Conservation (phyloP, 2,797 vertebrate species). For the Toxotes lorentzi region DNA sequence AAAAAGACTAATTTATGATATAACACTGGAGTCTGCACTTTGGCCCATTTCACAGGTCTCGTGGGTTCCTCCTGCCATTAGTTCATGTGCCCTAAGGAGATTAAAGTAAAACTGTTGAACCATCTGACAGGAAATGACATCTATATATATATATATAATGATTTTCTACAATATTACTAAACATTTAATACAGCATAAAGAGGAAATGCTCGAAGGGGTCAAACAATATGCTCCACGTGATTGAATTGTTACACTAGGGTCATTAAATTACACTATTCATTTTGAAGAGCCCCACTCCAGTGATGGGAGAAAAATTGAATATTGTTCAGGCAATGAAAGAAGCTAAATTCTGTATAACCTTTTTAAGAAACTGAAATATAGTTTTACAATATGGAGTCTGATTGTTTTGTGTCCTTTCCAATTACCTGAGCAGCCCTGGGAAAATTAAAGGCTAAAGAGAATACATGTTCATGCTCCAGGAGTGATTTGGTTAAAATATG, state of each 20-base stretch:
- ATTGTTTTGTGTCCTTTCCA: constrained; percentile 51
- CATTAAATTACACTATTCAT: constrained; percentile 33
- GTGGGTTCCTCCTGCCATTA: constrained; percentile 41
- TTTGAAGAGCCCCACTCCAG: constrained; percentile 25
- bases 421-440: constrained; percentile 49
- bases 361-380: constrained; percentile 16
- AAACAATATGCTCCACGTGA: neutral
- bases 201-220: constrained; percentile 13
- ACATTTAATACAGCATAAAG: constrained; percentile 14
- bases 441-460: constrained; percentile 57
- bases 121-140: constrained; percentile 21
- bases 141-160: neutral
- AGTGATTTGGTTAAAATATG: constrained; percentile 71
- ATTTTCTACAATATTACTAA: constrained; percentile 9
- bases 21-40: constrained; percentile 60
- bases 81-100: constrained; percentile 33
- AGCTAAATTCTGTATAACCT: constrained; percentile 19
- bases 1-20: constrained; percentile 61
- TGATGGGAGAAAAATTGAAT: constrained; percentile 26
- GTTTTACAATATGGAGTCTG: constrained; percentile 7
- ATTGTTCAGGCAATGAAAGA: constrained; percentile 32
- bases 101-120: constrained; percentile 19
- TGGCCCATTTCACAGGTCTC: constrained; percentile 53
- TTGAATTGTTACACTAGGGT: constrained; percentile 1
- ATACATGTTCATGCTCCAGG: constrained; percentile 46